These are phyloP conservation scores for Hafferia zeledoni DNA, from an alignment of 2,797 vertebrate genomes.

Conservation along the genomic window DNA sequence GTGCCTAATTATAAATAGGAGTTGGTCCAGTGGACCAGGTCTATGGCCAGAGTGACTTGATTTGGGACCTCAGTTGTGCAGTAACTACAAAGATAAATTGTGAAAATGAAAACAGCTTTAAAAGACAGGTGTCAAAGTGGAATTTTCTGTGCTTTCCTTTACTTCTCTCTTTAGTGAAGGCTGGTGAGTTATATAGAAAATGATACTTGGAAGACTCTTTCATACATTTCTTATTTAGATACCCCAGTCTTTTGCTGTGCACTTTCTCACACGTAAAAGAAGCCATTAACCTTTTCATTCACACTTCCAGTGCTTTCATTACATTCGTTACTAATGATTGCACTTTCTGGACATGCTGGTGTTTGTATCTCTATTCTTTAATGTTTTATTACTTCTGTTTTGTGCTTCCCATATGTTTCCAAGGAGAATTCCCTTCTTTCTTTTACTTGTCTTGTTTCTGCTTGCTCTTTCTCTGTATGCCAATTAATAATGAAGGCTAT, in stretches of 20 bases:
- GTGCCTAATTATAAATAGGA: neutral
- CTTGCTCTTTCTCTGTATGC: slow-evolving; percentile 35
- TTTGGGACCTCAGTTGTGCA: neutral
- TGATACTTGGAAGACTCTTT: slow-evolving; percentile 50
- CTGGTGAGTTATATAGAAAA: slow-evolving; percentile 63
- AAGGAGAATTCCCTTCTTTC: slow-evolving; percentile 48
- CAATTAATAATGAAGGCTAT: slow-evolving; percentile 57
- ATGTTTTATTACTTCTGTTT: slow-evolving; percentile 60
- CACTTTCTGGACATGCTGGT: slow-evolving; percentile 37
- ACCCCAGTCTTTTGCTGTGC: neutral
- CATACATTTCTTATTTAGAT: slow-evolving; percentile 16
- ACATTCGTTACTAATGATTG: slow-evolving; percentile 14
- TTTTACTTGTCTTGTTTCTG: slow-evolving; percentile 58
- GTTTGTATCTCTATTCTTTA: slow-evolving; percentile 45
- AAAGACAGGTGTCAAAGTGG: slow-evolving; percentile 63
- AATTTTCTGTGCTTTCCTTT: slow-evolving; percentile 70
- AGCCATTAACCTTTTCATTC: slow-evolving; percentile 55
- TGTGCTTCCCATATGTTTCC: slow-evolving; percentile 62
- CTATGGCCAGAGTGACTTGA: neutral
- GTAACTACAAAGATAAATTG: slow-evolving; percentile 12
- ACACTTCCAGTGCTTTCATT: slow-evolving; percentile 68
- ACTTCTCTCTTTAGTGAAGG: slow-evolving; percentile 13
- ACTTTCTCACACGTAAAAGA: slow-evolving; percentile 15
- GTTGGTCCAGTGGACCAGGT: neutral
- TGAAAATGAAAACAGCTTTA: slow-evolving; percentile 72